These are phyloP conservation scores for Ceratitis capitata DNA, from an alignment of 1,140 invertebrate species.

Conservation along the genomic window DNA sequence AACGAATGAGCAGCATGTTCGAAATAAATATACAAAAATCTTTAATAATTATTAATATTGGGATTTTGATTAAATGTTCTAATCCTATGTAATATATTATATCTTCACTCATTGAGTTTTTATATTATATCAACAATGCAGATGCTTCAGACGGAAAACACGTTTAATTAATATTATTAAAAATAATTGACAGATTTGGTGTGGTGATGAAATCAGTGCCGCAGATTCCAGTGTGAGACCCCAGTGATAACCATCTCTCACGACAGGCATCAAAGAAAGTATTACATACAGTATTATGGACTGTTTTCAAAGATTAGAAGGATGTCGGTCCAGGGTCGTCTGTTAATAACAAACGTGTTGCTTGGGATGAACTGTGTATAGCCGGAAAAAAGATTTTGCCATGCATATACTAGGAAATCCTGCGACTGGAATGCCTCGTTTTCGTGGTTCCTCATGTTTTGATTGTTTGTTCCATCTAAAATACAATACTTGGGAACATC, in stretches of 20 bases:
- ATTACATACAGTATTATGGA: conserved; percentile 58
- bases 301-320: conserved; percentile 61
- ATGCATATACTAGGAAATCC: conserved; percentile 49
- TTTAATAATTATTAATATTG: conserved; percentile 47
- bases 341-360: conserved; percentile 59
- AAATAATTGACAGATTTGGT: conserved; percentile 65
- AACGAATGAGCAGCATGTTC: conserved; percentile 48
- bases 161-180: conserved; percentile 58
- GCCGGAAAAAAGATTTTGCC: conserved; percentile 53
- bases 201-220: conserved; percentile 52
- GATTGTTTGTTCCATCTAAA: conserved; percentile 43
- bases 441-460: conserved; percentile 45
- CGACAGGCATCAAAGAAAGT: conserved; percentile 64
- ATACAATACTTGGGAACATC: neutral
- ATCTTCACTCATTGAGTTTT: conserved; percentile 54
- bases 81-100: conserved; percentile 51
- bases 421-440: conserved; percentile 44
- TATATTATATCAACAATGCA: conserved; percentile 59
- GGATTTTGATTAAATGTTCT: conserved; percentile 51
- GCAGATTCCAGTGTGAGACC: conserved; percentile 56
- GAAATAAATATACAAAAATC: conserved; percentile 50
- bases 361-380: conserved; percentile 64
- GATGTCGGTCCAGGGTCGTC: conserved; percentile 63
- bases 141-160: conserved; percentile 53
- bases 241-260: conserved; percentile 57